Base-by-base conservation (phyloP, 2,888 invertebrate genomes). In the Brachylomia viminalis region DNA sequence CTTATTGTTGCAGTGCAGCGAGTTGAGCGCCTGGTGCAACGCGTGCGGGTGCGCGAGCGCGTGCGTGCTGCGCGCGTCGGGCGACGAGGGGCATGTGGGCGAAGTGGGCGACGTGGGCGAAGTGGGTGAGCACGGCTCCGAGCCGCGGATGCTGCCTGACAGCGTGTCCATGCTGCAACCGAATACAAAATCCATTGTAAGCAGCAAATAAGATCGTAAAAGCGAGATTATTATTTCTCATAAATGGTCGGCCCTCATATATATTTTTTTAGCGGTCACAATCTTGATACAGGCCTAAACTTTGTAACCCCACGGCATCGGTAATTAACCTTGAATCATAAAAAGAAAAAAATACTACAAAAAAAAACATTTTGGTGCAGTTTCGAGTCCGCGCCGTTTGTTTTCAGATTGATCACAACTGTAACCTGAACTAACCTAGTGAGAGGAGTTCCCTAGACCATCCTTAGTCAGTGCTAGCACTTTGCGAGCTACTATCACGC, bases 131-230 rank as follows among this genome's bases (percentile, higher is more conserved):
- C 98, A 98, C 11, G 99, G 98, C 94, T 99, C 99, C 90, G 99
- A 99, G 92, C 99, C 99, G 86, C 98, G 97, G 84, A 99, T 97
- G 93, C 99, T 99, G 72, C 99, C 99, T 82, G 99, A 99, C 84
- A 98, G 97, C 80, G 98, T 99, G 95, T 99, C 99, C 98, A 99
- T 98, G 8, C 98, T 98, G 92, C 20, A 68, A 17, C 8, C 33
- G 17, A 33, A 59, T 58, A 59, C 23, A 59, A 59, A 20, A 20
- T 11, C 5, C 58, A 58, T 20, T 20, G 11, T 33, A 59, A 33
- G 33, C 59, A 10, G 33, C 23, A 59, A 58, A 38, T 4, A 6
- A 33, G 5, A 59, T 1, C 33, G 30, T 59, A 33, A 20, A 58
- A 33, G 4, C 20, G 30, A 58, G 17, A 30, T 58, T 10, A 58